Base-by-base conservation (phyloP, 2,797 vertebrate genomes). In the Corythornis leucogaster region DNA sequence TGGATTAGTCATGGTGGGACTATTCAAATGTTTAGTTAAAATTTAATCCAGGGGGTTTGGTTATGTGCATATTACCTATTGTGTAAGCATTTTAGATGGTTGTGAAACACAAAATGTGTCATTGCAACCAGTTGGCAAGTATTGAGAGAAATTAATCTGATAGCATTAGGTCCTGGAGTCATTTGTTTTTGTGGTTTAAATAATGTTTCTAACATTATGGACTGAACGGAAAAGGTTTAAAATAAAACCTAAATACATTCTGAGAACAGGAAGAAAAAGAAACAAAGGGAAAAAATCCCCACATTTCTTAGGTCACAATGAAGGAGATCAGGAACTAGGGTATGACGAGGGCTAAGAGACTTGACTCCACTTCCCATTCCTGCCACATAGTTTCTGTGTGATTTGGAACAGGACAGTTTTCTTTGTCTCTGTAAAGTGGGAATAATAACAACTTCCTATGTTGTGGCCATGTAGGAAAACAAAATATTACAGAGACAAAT, bases 211-310 rank as follows among this genome's bases (percentile, higher is more conserved):
- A 28, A 40, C 51, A 33, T 78, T 30, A 66, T 18, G 42, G 31
- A 51, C 30, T 66, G 55, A 83, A 45, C 16, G 59, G 90, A 91
- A 95, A 93, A 55, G 80, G 48, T 73, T 69, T 62, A 33, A 83
- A 94, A 91, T 69, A 87, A 87, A 94, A 80, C 1, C 0, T 84
- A 76, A 93, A 84, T 90, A 53, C 53, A n/a, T 71, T 91, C 59
- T 84, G 51, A 90, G 83, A 22, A 93, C 91, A 93, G 85, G 93
- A 94, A 95, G 83, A 92, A 84, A 89, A 84, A 17, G 74, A 87
- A 95, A 96, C 90, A 86, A 94, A 78, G 55, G 58, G 1, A 75
- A 80, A 83, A 93, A 89, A 24, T 69, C 51, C 87, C 87, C 8
- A 1, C 19, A 79, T 94, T 86, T 83, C 48, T 48, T 55, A 76